A percentile compares a stretch with the other conserved stretches of the same genome.
Evolutionary conservation across 1,140 invertebrate species (phyloP).

Genomic region (Sarcophaga peregrina): DNA sequence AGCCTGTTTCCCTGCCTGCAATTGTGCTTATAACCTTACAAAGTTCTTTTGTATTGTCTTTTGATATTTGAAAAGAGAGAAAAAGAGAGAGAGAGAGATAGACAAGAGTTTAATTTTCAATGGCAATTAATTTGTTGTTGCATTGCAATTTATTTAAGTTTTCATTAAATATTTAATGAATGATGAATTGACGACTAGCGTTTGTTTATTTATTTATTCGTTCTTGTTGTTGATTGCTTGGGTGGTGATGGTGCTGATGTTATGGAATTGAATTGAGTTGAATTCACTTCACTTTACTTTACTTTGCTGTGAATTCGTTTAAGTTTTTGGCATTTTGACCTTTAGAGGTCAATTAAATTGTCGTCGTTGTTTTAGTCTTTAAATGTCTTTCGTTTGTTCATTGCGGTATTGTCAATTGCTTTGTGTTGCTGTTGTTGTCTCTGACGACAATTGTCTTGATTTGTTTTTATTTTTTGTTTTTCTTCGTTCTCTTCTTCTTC

Average conservation of each 20-base stretch:
- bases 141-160: conserved; percentile 21
- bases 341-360: conserved; percentile 41
- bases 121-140: conserved; percentile 6
- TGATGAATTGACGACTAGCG: neutral
- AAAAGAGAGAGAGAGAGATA: no score
- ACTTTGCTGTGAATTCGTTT: neutral
- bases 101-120: conserved; percentile 2
- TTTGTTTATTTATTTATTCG: conserved; percentile 3
- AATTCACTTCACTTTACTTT: neutral
- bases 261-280: neutral
- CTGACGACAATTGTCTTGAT: no score
- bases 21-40: neutral
- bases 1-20: neutral
- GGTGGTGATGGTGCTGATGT: neutral
- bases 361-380: neutral
- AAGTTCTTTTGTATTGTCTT: no score
- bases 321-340: conserved; percentile 31
- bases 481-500: no score
- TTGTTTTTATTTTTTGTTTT: no score
- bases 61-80: no score
- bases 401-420: no score
- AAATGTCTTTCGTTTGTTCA: no score
- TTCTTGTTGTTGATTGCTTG: neutral
- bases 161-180: conserved; percentile 1
- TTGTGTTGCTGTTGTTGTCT: no score